Evolutionary conservation across 2,888 invertebrate species (phyloP).

Genomic region (Dichetophora obliterata): DNA sequence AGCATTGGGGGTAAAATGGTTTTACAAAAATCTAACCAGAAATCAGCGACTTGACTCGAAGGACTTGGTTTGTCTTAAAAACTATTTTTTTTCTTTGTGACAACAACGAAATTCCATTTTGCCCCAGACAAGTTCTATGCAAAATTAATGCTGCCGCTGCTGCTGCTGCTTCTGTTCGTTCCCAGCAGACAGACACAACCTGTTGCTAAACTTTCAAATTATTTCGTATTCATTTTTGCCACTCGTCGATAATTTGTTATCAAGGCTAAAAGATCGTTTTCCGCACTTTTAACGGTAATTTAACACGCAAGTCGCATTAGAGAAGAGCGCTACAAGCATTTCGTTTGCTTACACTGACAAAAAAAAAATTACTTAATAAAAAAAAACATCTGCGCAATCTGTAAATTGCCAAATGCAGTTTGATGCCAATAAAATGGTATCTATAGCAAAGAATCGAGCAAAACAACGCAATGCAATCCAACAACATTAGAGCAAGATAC

Average conservation of each 20-base stretch:
- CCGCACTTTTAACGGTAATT: conserved; percentile 45
- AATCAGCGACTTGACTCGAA: too few species aligned
- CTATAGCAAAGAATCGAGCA: conserved; percentile 21
- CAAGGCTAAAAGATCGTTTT: conserved; percentile 35
- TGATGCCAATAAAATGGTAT: conserved; percentile 35
- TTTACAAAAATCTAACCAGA: too few species aligned
- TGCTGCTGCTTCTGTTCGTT: neutral
- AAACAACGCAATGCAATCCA: conserved; percentile 2
- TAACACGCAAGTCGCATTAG: conserved; percentile 29
- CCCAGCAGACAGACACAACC: too few species aligned
- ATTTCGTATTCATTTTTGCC: neutral
- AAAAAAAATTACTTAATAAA: neutral
- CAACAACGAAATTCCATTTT: too few species aligned
- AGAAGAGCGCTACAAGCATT: conserved; percentile 5
- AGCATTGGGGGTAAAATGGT: too few species aligned
- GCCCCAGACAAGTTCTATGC: too few species aligned
- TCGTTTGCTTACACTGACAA: neutral
- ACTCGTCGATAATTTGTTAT: conserved; percentile 40
- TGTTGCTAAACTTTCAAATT: neutral
- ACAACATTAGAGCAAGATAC: too few species aligned
- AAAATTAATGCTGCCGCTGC: neutral
- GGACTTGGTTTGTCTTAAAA: too few species aligned
- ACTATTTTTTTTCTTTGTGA: too few species aligned
- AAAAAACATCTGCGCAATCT: neutral
- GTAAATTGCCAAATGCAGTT: conserved; percentile 15